These are phyloP conservation scores for Scrobipalpa costella DNA, from an alignment of 2,888 invertebrate species.

Conservation along the genomic window DNA sequence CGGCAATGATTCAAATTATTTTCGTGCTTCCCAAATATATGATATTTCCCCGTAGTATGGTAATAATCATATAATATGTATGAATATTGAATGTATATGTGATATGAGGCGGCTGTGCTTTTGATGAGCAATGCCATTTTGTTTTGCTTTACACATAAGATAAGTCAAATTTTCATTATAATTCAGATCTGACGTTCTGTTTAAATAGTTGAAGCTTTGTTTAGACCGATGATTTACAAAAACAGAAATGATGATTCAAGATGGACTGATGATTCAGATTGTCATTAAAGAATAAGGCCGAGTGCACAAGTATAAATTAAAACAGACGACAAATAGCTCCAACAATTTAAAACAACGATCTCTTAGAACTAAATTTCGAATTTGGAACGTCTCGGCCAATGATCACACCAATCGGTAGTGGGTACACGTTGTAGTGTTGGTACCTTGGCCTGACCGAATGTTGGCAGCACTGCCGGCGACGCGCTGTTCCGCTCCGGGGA, in stretches of 20 bases:
- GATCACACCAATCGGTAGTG: conserved; percentile 70
- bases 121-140: conserved; percentile 18
- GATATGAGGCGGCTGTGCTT: conserved; percentile 35
- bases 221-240: neutral
- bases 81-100: conserved; percentile 1
- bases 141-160: conserved; percentile 9
- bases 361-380: conserved; percentile 76
- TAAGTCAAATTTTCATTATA: neutral
- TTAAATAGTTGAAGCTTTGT: conserved; percentile 41
- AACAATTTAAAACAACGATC: conserved; percentile 49
- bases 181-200: neutral
- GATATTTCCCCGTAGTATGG: neutral
- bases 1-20: too few species aligned
- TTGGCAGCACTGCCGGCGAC: conserved; percentile 55
- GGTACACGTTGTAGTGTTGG: conserved; percentile 58
- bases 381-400: conserved; percentile 77
- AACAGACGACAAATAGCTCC: conserved; percentile 30
- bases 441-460: conserved; percentile 81
- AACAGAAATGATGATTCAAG: too few species aligned
- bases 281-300: neutral
- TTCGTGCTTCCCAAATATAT: neutral
- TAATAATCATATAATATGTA: neutral
- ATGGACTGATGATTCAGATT: too few species aligned
- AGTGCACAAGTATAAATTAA: neutral
- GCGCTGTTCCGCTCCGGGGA: conserved; percentile 79